phyloP scores from a whole-genome alignment of 1,140 invertebrate species.

The Aphidius ervi region DNA sequence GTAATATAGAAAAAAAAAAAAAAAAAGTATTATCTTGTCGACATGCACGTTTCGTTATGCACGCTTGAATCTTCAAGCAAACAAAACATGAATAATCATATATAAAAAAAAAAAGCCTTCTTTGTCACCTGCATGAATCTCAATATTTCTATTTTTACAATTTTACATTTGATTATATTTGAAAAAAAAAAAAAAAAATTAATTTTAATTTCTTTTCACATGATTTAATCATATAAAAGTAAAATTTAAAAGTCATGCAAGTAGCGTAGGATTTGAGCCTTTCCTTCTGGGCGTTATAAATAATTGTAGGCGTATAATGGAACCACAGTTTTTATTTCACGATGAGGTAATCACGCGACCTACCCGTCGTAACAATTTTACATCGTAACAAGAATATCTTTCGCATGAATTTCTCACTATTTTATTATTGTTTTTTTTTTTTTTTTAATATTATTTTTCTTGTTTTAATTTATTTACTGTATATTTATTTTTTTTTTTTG shows the following conservation, averaged over 20 bases:
- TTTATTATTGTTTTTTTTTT: conserved; percentile 5
- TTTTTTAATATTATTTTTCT: conserved; percentile 1
- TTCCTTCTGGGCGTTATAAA: conserved; percentile 22
- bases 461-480: no score
- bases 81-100: not conserved
- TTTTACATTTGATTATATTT: no score
- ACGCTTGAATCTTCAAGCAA: conserved; percentile 8
- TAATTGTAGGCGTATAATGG: conserved; percentile 27
- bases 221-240: conserved; percentile 5
- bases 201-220: conserved; percentile 4
- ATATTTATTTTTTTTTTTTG: no score
- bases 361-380: conserved; percentile 18
- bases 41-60: conserved; percentile 12
- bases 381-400: conserved; percentile 15
- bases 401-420: not conserved
- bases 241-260: conserved; percentile 21
- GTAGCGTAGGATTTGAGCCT: conserved; percentile 22
- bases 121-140: conserved; percentile 2
- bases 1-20: not conserved
- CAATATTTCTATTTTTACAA: conserved; percentile 4
- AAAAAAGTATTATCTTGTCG: conserved; percentile 3
- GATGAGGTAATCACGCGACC: conserved; percentile 23
- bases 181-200: not conserved
- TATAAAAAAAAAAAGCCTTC: no score
- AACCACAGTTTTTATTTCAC: conserved; percentile 24